A percentile compares a stretch with the other conserved stretches of the same genome.
Conservation (phyloP, 2,797 vertebrate genomes). For the Astyanax mexicanus region DNA sequence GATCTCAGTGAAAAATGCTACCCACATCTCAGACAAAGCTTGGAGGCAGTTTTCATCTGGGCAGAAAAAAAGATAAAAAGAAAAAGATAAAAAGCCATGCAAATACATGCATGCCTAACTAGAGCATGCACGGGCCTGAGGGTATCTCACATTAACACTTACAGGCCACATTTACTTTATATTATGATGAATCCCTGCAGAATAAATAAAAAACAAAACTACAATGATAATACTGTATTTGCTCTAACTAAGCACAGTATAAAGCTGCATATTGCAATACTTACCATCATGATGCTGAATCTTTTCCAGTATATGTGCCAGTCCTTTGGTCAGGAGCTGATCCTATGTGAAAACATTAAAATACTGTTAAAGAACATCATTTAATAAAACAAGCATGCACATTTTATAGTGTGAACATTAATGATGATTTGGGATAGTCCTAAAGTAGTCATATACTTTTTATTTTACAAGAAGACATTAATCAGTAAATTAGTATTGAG, state of each 20-base stretch:
- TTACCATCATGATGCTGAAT: constrained; percentile 80
- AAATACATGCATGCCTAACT: constrained; percentile 25
- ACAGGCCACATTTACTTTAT: too few species aligned
- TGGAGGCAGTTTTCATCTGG: constrained; percentile 85
- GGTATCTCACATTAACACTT: neutral
- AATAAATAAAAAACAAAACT: too few species aligned
- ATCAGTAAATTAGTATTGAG: neutral
- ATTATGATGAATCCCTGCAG: too few species aligned
- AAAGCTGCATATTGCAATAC: constrained; percentile 25
- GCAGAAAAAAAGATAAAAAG: constrained; percentile 16
- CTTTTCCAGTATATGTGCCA: constrained; percentile 88
- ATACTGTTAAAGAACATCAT: neutral
- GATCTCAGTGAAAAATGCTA: constrained; percentile 91
- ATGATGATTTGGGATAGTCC: neutral
- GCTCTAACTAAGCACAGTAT: neutral
- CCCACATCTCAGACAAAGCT: constrained; percentile 88
- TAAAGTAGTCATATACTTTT: neutral
- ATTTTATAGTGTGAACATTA: too few species aligned
- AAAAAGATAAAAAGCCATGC: neutral
- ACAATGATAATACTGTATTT: too few species aligned
- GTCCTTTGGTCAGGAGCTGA: constrained; percentile 91
- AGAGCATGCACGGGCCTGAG: neutral
- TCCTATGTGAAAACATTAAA: constrained; percentile 83
- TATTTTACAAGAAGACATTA: neutral
- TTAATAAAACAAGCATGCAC: neutral